Base-by-base conservation (phyloP, 2,113 vertebrate genomes). In the Zosterops hypoxanthus region DNA sequence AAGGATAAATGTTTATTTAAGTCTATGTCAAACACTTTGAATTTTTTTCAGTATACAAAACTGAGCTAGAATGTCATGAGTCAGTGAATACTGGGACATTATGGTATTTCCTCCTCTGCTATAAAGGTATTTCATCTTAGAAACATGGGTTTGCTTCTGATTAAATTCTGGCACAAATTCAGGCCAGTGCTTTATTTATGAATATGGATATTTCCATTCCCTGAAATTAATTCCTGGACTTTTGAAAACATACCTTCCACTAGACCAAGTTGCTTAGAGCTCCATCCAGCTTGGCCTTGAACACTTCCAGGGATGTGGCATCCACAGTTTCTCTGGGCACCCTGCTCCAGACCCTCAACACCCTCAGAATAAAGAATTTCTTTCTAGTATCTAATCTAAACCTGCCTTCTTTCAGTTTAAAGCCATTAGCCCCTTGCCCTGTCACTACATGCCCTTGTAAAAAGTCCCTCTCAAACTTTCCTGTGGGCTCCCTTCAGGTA, bases 1-100 rank as follows among this genome's bases (percentile, higher is more conserved):
- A 80, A 92, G 88, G n/a, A 47, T 92, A 90, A 96, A 92, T 94
- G 95, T 95, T 97, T 96, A 94, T 91, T 91, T 94, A 94, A 94
- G 83, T 31, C 80, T 78, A 47, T 64, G 86, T 92, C 72, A 94
- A 92, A 93, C 92, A 94, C 72, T 94, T 83, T 6, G n/a, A 86
- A 83, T 88, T 78, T 95, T 95, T 95, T 96, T 81, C 76, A 92
- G 83, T 78, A 86, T 29, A 88, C 88, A 90, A 86, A 95, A 31
- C 86, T 70, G 57, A 94, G 72, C 33, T 84, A 92, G 91, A 96
- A 96, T 91, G 83, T 90, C 52, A 81, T 88, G 76, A 96, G 64
- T 92, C 91, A 95, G 72, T 95, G 94, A 94, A 96, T 92, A 90
- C 26, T 84, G 69, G 72, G 72, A 86, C 83, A 59, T 82, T 71